Conservation (phyloP, 2,888 invertebrate species). For the Phlogophora meticulosa region DNA sequence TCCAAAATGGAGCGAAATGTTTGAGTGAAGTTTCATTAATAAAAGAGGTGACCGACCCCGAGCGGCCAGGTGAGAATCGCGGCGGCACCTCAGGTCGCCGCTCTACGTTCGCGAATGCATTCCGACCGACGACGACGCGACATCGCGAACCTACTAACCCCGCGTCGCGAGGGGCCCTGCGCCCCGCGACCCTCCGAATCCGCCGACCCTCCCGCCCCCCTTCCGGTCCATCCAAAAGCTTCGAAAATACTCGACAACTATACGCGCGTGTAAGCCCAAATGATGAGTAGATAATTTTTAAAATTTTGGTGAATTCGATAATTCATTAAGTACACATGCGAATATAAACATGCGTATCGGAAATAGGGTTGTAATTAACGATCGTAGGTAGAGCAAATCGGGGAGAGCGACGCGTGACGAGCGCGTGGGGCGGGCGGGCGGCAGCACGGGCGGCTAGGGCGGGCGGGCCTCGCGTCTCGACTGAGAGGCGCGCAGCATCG, state of each 20-base stretch:
- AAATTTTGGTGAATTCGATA: constrained; percentile 67
- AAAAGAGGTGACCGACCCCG: constrained; percentile 83
- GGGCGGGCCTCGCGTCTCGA: constrained; percentile 92
- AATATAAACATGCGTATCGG: constrained; percentile 70
- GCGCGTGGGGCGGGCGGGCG: constrained; percentile 87
- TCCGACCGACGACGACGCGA: constrained; percentile 90
- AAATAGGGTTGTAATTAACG: constrained; percentile 76
- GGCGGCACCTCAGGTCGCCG: constrained; percentile 89
- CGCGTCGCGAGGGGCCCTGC: constrained; percentile 89
- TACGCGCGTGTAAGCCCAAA: constrained; percentile 82
- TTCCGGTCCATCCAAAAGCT: constrained; percentile 89
- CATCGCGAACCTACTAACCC: constrained; percentile 91
- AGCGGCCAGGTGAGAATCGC: constrained; percentile 84
- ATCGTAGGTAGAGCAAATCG: constrained; percentile 75
- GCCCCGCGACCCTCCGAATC: constrained; percentile 89
- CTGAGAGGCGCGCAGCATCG: constrained; percentile 93
- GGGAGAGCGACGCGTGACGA: constrained; percentile 79
- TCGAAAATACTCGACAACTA: constrained; percentile 88
- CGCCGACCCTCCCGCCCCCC: constrained; percentile 84
- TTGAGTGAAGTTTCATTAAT: constrained; percentile 70
- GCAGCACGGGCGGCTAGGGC: constrained; percentile 89
- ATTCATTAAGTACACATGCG: constrained; percentile 69
- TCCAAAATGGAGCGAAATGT: constrained; percentile 62
- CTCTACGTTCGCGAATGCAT: constrained; percentile 91
- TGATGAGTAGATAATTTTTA: constrained; percentile 72